These are phyloP conservation scores for Epizoanthus rinbou DNA, from an alignment of 92 coral and sea anemone genomes.

Conservation along the genomic window DNA sequence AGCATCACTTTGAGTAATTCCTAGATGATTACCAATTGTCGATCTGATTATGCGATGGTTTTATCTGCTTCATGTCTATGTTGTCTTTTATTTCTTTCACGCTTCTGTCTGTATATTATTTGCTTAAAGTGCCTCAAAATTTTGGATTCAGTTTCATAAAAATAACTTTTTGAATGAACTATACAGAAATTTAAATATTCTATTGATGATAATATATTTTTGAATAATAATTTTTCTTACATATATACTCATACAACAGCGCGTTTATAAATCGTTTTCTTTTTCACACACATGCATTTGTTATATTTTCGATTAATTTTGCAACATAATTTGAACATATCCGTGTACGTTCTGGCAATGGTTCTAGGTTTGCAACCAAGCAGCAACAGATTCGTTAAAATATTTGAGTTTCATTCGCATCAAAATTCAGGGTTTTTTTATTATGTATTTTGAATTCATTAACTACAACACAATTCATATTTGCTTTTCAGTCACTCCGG, in stretches of 20 bases:
- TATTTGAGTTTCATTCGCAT: conserved; percentile 41
- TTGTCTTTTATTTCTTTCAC: not conserved
- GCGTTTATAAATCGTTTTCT: not conserved
- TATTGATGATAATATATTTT: conserved; percentile 21
- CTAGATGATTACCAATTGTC: conserved; percentile 22
- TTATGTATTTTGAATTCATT: conserved; percentile 48
- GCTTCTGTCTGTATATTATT: not conserved
- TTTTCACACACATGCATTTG: not conserved
- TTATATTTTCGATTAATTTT: not conserved
- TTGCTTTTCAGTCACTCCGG: conserved; percentile 40
- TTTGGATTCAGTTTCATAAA: not conserved
- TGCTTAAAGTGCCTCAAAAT: conserved; percentile 9
- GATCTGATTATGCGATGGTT: conserved; percentile 11
- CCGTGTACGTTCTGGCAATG: not conserved
- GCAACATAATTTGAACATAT: not conserved
- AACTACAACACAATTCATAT: conserved; percentile 44
- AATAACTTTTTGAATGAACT: conserved; percentile 21
- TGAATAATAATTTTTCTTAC: conserved; percentile 32
- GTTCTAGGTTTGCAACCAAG: conserved; percentile 26
- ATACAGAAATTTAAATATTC: conserved; percentile 31
- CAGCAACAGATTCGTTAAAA: conserved; percentile 29
- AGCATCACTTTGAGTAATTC: conserved; percentile 32
- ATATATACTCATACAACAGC: not conserved
- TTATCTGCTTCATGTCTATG: not conserved
- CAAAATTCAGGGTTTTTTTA: conserved; percentile 43